Conservation (phyloP, 2,113 vertebrate species). For the Chionomys nivalis region DNA sequence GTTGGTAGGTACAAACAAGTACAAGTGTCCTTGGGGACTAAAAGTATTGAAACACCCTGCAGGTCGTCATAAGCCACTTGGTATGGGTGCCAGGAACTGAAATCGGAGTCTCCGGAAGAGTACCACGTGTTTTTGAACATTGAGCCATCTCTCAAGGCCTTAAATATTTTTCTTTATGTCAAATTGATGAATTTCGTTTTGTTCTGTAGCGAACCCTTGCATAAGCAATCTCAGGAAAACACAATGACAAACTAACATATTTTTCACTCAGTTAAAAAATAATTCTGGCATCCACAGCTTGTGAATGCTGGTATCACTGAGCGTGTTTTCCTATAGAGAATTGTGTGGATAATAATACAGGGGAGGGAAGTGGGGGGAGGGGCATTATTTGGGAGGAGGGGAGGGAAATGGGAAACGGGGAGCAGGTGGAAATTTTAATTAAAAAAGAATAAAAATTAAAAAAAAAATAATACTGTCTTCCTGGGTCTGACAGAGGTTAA, state of each 20-base stretch:
- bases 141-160: too few species aligned
- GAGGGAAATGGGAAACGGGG: too few species aligned
- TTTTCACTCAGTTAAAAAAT: constrained; percentile 17
- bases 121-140: neutral
- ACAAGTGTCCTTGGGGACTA: neutral
- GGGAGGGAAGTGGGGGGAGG: too few species aligned
- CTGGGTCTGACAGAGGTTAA: constrained; percentile 5
- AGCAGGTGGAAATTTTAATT: too few species aligned
- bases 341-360: neutral
- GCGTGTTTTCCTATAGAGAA: neutral
- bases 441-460: too few species aligned
- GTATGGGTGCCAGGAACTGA: neutral
- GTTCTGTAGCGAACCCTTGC: neutral
- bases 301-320: neutral
- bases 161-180: neutral
- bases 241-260: constrained; percentile 4
- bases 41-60: neutral
- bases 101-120: neutral
- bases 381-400: too few species aligned
- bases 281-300: neutral
- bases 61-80: neutral
- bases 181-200: constrained; percentile 1
- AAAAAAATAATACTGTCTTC: neutral
- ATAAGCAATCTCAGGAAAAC: neutral
- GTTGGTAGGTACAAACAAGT: neutral